Percentiles rank a stretch among this genome's conserved stretches.
Evolutionary conservation across 2,113 vertebrate species (phyloP).

Genomic region (Hepsetus odoe): DNA sequence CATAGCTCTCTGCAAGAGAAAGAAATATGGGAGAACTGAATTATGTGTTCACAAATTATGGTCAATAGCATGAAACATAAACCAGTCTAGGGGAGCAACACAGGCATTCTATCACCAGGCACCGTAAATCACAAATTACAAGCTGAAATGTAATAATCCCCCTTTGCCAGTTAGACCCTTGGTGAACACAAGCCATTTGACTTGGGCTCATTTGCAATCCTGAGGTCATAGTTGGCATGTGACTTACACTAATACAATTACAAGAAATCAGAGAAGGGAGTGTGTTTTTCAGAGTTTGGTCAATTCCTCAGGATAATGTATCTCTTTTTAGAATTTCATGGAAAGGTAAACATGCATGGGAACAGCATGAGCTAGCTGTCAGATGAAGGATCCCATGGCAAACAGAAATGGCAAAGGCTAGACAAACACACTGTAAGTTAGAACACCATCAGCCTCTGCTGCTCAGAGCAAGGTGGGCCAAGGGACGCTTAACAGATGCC

Average conservation of each 20-base stretch:
- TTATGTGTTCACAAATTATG: slow-evolving; percentile 33
- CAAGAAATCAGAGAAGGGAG: slow-evolving; percentile 1
- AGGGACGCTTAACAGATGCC: slow-evolving; percentile 11
- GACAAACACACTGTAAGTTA: slow-evolving; percentile 30
- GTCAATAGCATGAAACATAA: slow-evolving; percentile 25
- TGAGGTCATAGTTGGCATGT: slow-evolving; percentile 52
- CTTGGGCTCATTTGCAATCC: not conserved
- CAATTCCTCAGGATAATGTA: slow-evolving; percentile 6
- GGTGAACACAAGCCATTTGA: slow-evolving; percentile 24
- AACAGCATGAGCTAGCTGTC: slow-evolving; percentile 13
- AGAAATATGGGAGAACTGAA: slow-evolving; percentile 36
- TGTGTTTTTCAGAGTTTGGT: slow-evolving; percentile 38
- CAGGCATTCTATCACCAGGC: not conserved
- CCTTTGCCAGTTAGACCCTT: not conserved
- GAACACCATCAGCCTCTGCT: slow-evolving; percentile 19
- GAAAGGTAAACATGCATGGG: not conserved
- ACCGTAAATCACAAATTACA: slow-evolving; percentile 18
- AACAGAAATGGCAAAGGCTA: slow-evolving; percentile 7
- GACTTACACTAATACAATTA: slow-evolving; percentile 34
- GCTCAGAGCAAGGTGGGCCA: not conserved
- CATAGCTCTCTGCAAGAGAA: slow-evolving; percentile 71
- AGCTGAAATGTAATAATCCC: not conserved
- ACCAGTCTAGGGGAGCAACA: slow-evolving; percentile 14
- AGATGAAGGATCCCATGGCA: slow-evolving; percentile 11
- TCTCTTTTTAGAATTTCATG: not conserved